Conservation (phyloP, 2,797 vertebrate genomes). For the Danio aesculapii region DNA sequence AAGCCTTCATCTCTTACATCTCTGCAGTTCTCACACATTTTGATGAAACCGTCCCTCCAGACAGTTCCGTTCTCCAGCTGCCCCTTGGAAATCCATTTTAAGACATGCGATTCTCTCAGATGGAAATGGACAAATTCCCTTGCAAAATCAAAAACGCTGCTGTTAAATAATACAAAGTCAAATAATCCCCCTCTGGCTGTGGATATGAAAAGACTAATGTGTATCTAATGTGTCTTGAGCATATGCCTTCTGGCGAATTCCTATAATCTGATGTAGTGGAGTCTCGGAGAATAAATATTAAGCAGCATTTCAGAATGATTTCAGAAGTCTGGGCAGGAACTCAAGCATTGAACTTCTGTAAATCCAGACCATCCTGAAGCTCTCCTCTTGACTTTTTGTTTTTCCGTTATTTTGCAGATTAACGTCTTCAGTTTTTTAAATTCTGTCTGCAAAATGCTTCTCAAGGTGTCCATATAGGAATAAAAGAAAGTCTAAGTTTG, state of each 20-base stretch:
- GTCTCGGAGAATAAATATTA: not conserved
- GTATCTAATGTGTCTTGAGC: conserved; percentile 59
- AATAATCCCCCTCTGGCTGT: conserved; percentile 54
- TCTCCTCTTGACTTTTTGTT: conserved; percentile 30
- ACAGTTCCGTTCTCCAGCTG: not conserved
- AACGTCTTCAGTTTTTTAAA: not conserved
- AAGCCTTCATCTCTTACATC: not conserved
- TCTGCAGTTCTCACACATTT: not conserved
- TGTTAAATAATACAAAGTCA: conserved; percentile 7
- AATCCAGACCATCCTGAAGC: not conserved
- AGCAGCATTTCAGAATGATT: conserved; percentile 15
- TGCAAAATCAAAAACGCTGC: not conserved
- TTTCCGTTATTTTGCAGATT: conserved; percentile 24
- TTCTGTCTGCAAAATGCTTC: conserved; percentile 10
- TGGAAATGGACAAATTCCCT: not conserved
- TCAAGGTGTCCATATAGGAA: conserved; percentile 14
- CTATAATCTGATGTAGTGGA: conserved; percentile 17
- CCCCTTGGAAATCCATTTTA: conserved; percentile 1
- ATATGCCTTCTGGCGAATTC: conserved; percentile 25
- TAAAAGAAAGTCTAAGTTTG: not conserved
- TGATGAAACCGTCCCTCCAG: not conserved
- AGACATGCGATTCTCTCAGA: not conserved
- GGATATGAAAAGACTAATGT: conserved; percentile 60
- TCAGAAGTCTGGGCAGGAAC: conserved; percentile 35
- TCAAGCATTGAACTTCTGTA: conserved; percentile 29